phyloP scores from a whole-genome alignment of 1,140 invertebrate genomes.

The Musca vetustissima region DNA sequence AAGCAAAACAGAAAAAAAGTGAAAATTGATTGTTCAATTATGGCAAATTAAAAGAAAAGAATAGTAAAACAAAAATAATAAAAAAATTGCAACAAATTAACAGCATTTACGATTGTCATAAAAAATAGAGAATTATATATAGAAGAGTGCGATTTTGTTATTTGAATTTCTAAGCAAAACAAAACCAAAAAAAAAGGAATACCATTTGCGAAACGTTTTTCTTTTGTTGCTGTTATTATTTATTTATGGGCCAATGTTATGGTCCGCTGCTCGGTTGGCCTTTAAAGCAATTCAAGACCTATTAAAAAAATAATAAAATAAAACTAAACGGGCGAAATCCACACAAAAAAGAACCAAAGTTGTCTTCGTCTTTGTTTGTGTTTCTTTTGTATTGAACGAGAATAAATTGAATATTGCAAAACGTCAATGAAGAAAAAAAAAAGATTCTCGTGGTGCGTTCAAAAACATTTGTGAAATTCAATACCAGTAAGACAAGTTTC shows the following conservation, averaged over 20 bases:
- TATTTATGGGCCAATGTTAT: no score
- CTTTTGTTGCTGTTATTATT: no score
- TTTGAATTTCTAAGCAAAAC: no score
- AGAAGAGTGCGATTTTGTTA: no score
- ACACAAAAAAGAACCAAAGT: no score
- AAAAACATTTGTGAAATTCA: constrained; percentile 19
- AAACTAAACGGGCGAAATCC: not conserved
- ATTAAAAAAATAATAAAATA: not conserved
- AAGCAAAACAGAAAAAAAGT: not conserved
- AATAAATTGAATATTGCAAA: constrained; percentile 1
- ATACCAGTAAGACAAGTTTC: constrained; percentile 20
- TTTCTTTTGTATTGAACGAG: no score
- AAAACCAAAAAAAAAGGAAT: no score
- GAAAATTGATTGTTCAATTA: constrained; percentile 7
- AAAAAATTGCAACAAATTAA: not conserved
- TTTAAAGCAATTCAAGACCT: constrained; percentile 5
- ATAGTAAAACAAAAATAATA: constrained; percentile 8
- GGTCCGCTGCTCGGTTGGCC: no score
- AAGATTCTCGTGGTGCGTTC: constrained; percentile 14
- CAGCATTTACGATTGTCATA: no score
- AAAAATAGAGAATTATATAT: no score
- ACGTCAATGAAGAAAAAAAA: constrained; percentile 1
- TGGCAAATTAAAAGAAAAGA: constrained; percentile 3
- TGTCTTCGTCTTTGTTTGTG: no score
- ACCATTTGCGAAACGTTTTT: no score